Evolutionary conservation across 2,888 invertebrate genomes (phyloP).

Genomic region (Drosophila aldrichi): DNA sequence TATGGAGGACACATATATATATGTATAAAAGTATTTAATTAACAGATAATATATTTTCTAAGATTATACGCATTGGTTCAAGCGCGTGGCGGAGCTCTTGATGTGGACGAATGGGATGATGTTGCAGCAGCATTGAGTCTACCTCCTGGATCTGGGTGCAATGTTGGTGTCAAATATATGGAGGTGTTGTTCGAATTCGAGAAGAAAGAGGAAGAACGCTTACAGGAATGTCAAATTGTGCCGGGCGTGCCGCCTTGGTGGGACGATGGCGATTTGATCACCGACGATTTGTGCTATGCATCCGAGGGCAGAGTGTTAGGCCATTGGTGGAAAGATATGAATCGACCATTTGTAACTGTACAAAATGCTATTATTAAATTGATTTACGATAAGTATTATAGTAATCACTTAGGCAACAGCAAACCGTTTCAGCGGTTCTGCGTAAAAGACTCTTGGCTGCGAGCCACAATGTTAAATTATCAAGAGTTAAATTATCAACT

Average conservation of each 20-base stretch:
- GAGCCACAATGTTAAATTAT: conserved; percentile 44
- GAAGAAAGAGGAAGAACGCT: conserved; percentile 29
- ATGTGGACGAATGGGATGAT: conserved; percentile 47
- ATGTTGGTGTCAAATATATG: conserved; percentile 37
- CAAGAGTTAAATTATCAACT: conserved; percentile 32
- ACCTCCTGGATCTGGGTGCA: conserved; percentile 21
- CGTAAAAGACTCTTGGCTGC: conserved; percentile 47
- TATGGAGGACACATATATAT: neutral
- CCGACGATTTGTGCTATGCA: neutral
- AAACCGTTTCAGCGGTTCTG: conserved; percentile 38
- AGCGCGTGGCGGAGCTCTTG: conserved; percentile 36
- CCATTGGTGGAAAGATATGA: neutral
- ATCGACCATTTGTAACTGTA: conserved; percentile 4
- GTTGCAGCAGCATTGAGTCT: conserved; percentile 37
- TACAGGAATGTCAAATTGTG: conserved; percentile 7
- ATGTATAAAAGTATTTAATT: neutral
- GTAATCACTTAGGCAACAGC: conserved; percentile 16
- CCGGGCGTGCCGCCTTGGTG: conserved; percentile 40
- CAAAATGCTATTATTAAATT: conserved; percentile 35
- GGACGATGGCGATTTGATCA: conserved; percentile 44
- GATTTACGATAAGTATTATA: conserved; percentile 48
- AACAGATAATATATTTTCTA: too few species aligned
- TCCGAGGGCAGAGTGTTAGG: neutral
- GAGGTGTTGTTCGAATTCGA: conserved; percentile 36
- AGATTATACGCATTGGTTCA: conserved; percentile 40